Percentiles rank a stretch among this genome's conserved stretches.
Conservation (phyloP, 2,113 vertebrate species). For the Picathartes gymnocephalus region DNA sequence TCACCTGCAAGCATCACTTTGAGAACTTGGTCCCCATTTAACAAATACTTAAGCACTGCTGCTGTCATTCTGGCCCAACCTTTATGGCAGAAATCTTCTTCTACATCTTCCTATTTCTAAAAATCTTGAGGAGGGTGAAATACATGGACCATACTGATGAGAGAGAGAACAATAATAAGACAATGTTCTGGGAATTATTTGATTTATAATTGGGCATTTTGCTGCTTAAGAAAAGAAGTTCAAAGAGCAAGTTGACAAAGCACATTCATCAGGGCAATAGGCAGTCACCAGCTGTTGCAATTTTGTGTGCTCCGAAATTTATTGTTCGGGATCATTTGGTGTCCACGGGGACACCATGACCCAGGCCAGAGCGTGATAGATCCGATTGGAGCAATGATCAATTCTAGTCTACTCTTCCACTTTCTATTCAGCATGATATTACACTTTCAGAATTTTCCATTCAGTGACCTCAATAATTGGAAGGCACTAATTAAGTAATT, state of each 20-base stretch:
- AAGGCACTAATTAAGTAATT: constrained; percentile 12
- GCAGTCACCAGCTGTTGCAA: neutral
- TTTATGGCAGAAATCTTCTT: neutral
- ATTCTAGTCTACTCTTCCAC: neutral
- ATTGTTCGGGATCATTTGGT: neutral
- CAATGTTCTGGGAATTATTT: neutral
- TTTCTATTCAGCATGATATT: neutral
- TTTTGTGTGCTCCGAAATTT: neutral
- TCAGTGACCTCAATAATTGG: neutral
- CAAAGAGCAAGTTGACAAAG: neutral
- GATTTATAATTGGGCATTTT: neutral
- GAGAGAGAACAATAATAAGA: neutral
- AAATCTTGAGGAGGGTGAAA: neutral
- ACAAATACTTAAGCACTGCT: neutral
- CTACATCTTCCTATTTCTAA: neutral
- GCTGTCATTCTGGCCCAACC: neutral
- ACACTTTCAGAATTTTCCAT: neutral
- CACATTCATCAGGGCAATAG: neutral
- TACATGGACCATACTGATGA: neutral
- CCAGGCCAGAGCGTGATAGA: neutral
- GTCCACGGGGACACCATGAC: neutral
- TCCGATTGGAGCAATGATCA: neutral
- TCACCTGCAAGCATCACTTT: neutral
- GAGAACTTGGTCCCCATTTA: neutral
- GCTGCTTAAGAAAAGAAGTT: neutral